Percentiles rank a stretch among this genome's conserved stretches.
Evolutionary conservation across 1,140 invertebrate genomes (phyloP).

Genomic region (Drosophila kepulauana): DNA sequence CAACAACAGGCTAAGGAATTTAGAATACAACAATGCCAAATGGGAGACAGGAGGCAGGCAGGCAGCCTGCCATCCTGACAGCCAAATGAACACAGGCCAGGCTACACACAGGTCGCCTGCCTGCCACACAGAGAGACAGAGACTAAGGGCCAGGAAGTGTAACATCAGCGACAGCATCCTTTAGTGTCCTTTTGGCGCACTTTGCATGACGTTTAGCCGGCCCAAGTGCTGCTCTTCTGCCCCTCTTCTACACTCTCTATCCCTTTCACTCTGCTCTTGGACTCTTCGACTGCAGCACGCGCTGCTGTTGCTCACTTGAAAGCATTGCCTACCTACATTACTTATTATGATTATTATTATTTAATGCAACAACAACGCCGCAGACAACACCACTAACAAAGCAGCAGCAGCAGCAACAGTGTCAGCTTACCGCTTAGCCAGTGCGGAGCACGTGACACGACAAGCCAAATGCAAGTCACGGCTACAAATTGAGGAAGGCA

Average conservation of each 20-base stretch:
- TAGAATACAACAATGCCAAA: slow-evolving; percentile 65
- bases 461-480: slow-evolving; percentile 4
- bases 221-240: slow-evolving; percentile 42
- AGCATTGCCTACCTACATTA: slow-evolving; percentile 69
- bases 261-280: not conserved
- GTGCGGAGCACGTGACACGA: slow-evolving; percentile 46
- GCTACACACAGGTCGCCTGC: not conserved
- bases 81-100: no score
- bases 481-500: not conserved
- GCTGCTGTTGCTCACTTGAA: slow-evolving; percentile 58
- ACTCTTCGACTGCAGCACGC: slow-evolving; percentile 29
- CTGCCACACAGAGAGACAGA: not conserved
- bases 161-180: slow-evolving; percentile 80
- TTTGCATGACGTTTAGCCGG: slow-evolving; percentile 77
- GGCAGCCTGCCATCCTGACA: slow-evolving; percentile 8
- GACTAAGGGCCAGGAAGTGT: slow-evolving; percentile 63
- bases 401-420: slow-evolving; percentile 73
- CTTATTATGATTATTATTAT: slow-evolving; percentile 81
- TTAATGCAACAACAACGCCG: slow-evolving; percentile 71
- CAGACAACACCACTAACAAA: slow-evolving; percentile 37
- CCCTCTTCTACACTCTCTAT: not conserved
- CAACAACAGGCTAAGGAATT: slow-evolving; percentile 67
- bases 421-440: slow-evolving; percentile 34
- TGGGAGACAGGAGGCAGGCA: slow-evolving; percentile 41
- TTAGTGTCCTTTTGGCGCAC: slow-evolving; percentile 77